Conservation (phyloP, 2,797 vertebrate species). For the Garrulus glandarius region DNA sequence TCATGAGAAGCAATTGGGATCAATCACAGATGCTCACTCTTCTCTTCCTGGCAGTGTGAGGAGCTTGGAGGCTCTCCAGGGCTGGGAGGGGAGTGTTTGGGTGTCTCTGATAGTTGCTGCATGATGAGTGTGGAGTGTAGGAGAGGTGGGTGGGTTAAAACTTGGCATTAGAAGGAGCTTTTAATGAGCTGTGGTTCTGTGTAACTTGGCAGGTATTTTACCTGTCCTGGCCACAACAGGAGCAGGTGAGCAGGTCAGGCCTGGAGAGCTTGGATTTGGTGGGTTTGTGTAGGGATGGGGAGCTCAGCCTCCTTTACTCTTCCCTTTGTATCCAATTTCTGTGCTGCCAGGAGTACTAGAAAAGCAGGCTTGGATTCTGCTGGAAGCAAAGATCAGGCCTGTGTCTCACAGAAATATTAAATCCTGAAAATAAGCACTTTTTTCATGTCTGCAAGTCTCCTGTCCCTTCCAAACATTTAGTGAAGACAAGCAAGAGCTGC, state of each 20-base stretch:
- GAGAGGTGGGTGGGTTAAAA: neutral
- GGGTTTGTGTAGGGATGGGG: neutral
- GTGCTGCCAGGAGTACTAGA: neutral
- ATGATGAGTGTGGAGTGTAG: neutral
- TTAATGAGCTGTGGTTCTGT: neutral
- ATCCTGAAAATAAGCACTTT: neutral
- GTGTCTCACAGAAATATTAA: neutral
- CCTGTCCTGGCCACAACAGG: neutral
- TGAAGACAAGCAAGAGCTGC: neutral
- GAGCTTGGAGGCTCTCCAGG: conserved; percentile 2
- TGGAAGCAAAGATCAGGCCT: neutral
- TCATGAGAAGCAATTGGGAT: neutral
- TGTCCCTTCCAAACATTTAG: neutral
- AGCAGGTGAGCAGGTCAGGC: neutral
- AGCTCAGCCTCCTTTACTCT: neutral
- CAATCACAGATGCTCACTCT: neutral
- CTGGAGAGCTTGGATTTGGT: neutral
- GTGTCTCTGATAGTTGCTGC: neutral
- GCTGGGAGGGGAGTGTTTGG: neutral
- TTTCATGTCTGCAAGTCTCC: neutral
- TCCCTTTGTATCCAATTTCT: neutral
- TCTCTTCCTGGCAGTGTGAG: neutral
- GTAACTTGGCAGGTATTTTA: neutral
- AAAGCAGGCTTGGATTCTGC: neutral
- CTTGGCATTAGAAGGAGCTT: neutral